Conservation (phyloP, 2,113 vertebrate species). For the Macquaria ambigua region DNA sequence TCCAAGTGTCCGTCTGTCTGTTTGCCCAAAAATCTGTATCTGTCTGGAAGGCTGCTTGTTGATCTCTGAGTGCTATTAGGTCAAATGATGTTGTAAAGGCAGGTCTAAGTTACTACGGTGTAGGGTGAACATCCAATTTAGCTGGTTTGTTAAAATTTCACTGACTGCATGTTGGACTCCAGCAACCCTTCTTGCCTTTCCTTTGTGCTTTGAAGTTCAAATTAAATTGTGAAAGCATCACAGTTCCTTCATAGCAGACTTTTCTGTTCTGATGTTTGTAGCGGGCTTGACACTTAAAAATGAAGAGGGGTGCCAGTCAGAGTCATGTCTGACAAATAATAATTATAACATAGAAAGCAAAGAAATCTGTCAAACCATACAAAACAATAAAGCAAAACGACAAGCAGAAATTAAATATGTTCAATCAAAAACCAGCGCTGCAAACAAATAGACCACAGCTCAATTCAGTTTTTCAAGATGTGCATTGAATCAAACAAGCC, state of each 20-base stretch:
- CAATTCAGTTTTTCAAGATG: too few relatives aligned
- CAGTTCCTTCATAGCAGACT: neutral
- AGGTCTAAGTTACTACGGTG: neutral
- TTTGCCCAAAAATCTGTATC: conserved; percentile 22
- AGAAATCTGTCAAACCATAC: too few relatives aligned
- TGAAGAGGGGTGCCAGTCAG: too few relatives aligned
- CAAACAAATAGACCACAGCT: too few relatives aligned
- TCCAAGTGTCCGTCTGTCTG: conserved; percentile 22
- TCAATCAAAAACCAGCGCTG: too few relatives aligned
- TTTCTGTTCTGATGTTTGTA: neutral
- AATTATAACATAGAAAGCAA: too few relatives aligned
- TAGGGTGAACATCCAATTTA: neutral
- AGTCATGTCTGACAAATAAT: too few relatives aligned
- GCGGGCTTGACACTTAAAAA: too few relatives aligned
- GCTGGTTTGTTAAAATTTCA: conserved; percentile 1
- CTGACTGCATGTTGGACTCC: neutral
- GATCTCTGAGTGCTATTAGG: neutral
- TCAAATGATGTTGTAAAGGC: neutral
- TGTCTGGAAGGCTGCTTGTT: conserved; percentile 15
- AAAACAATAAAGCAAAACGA: too few relatives aligned
- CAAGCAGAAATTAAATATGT: too few relatives aligned
- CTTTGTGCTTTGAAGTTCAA: neutral
- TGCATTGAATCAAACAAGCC: too few relatives aligned
- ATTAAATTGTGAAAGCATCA: neutral
- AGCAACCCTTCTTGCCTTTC: neutral